These are phyloP conservation scores for Drosophila anomelani DNA, from an alignment of 2,888 invertebrate species.

Conservation along the genomic window DNA sequence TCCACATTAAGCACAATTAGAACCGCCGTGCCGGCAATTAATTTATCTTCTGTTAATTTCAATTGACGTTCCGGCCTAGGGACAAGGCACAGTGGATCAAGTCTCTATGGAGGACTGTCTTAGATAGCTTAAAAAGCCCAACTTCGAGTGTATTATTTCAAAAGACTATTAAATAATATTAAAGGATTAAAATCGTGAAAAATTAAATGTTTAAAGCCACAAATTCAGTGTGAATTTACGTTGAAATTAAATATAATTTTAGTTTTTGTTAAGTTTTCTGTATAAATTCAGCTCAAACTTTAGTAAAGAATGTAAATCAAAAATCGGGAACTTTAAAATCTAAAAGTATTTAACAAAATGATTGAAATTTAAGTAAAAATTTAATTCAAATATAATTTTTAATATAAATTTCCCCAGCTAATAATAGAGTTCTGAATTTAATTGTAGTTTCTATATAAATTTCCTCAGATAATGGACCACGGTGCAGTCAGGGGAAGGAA, in stretches of 20 bases:
- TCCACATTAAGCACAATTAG: constrained; percentile 73
- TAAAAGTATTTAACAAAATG: neutral
- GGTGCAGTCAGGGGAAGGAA: constrained; percentile 15
- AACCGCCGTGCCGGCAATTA: constrained; percentile 66
- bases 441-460: neutral
- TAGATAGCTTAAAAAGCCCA: too few species aligned
- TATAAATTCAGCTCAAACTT: too few species aligned
- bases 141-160: too few species aligned
- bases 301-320: neutral
- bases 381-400: neutral
- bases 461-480: constrained; percentile 17
- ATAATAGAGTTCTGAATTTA: neutral
- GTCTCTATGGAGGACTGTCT: too few species aligned
- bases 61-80: constrained; percentile 47
- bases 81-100: constrained; percentile 4
- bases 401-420: neutral
- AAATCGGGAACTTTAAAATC: neutral
- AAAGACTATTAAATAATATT: too few species aligned
- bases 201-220: too few species aligned
- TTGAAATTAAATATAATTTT: too few species aligned
- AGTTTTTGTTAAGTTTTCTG: too few species aligned
- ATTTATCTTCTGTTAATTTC: constrained; percentile 72
- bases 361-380: neutral
- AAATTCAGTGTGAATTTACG: too few species aligned
- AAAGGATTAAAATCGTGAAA: too few species aligned